These are phyloP conservation scores for Heteractis magnifica DNA, from an alignment of 92 coral and sea anemone genomes.

Conservation along the genomic window DNA sequence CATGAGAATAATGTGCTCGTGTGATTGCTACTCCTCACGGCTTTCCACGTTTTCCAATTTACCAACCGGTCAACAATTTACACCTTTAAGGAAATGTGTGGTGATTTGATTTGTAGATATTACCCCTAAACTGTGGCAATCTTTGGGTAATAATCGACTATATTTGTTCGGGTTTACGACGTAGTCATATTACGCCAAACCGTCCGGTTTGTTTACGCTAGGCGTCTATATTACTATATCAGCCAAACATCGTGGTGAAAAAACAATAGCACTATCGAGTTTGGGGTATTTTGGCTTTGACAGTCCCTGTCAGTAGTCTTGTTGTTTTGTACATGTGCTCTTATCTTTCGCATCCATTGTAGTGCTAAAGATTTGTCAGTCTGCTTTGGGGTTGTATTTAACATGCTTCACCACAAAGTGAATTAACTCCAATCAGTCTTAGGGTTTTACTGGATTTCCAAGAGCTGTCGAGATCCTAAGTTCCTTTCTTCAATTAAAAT, in stretches of 20 bases:
- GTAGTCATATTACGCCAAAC: slow-evolving; percentile 6
- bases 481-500: not conserved
- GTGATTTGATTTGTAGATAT: slow-evolving; percentile 8
- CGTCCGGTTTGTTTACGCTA: slow-evolving; percentile 21
- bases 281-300: slow-evolving; percentile 17
- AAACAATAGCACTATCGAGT: slow-evolving; percentile 39
- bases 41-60: slow-evolving; percentile 26
- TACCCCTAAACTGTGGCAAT: not conserved
- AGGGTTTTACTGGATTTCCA: not conserved
- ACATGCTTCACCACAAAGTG: slow-evolving; percentile 8
- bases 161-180: not conserved
- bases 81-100: slow-evolving; percentile 12
- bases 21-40: slow-evolving; percentile 27
- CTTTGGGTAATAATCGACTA: not conserved
- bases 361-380: slow-evolving; percentile 18
- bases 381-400: slow-evolving; percentile 5
- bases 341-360: slow-evolving; percentile 26
- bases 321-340: slow-evolving; percentile 48
- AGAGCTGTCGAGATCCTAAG: slow-evolving; percentile 4
- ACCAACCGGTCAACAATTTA: slow-evolving; percentile 28
- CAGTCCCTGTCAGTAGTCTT: slow-evolving; percentile 41
- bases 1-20: slow-evolving; percentile 18
- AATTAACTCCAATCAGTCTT: not conserved
- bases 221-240: slow-evolving; percentile 31
- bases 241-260: slow-evolving; percentile 29